Evolutionary conservation across 2,888 invertebrate species (phyloP).

Genomic region (Scelioninae gen. 1): DNA sequence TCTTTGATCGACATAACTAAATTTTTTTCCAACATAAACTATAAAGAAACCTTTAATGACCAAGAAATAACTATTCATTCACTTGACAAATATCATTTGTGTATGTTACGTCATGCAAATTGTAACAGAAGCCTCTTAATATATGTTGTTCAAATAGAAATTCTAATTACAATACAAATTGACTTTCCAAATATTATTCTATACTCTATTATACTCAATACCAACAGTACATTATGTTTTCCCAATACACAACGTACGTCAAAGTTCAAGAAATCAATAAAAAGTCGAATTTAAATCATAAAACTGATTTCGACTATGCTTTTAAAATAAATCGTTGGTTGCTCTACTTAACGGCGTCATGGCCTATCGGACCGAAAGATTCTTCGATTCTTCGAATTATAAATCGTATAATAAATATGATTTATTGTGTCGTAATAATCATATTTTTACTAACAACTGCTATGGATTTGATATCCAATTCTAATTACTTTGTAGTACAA

Average conservation of each 20-base stretch:
- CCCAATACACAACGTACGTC: slow-evolving; percentile 9
- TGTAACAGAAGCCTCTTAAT: no score
- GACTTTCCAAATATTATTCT: no score
- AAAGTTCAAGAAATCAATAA: slow-evolving; percentile 18
- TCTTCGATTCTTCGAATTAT: not conserved
- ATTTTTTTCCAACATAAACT: no score
- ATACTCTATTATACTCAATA: not conserved
- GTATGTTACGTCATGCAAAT: no score
- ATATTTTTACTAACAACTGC: slow-evolving; percentile 3
- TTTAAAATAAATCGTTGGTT: slow-evolving; percentile 43
- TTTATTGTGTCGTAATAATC: slow-evolving; percentile 11
- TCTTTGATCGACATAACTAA: no score
- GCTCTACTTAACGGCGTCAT: slow-evolving; percentile 35
- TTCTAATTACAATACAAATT: no score
- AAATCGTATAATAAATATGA: slow-evolving; percentile 10
- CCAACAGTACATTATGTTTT: slow-evolving; percentile 9
- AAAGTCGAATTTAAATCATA: slow-evolving; percentile 6
- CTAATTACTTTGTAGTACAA: slow-evolving; percentile 1
- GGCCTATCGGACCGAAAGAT: slow-evolving; percentile 19
- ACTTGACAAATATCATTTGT: no score
- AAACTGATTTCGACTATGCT: slow-evolving; percentile 29
- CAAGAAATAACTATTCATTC: no score
- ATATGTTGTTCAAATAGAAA: no score
- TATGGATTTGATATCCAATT: slow-evolving; percentile 6
- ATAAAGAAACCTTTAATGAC: no score